Base-by-base conservation (phyloP, 2,888 invertebrate species). In the Rotaria magnacalcarata region DNA sequence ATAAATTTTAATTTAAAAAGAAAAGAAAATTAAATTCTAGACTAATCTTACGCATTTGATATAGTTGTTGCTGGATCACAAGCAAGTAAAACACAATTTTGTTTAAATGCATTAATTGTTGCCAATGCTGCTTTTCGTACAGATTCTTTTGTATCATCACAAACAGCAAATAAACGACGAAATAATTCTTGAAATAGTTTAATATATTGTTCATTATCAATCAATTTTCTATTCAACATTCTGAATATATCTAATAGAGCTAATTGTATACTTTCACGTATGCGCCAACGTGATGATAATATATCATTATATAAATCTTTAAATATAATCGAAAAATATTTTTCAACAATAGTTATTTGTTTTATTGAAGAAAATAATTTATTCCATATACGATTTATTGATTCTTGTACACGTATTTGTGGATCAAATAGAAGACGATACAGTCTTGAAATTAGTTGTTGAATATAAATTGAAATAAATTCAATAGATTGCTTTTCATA, bases 371-470 rank as follows among this genome's bases (percentile, higher is more conserved):
- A 93, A 19, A 97, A 96, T 85, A 97, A 93, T 24, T 95, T 94
- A 88, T 94, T 94, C 97, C 97, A 97, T 89, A 97, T 97, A 89
- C 95, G 94, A 85, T 94, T 93, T 96, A 97, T 97, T 27, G 96
- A 95, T 90, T 94, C 94, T 91, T 96, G 96, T 88, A 96, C 95
- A 90, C 94, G 94, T 56, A 95, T 95, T 87, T 95, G 95, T 21
- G 97, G 96, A 91, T 97, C 96, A 91, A 95, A 97, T 90, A 96
- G 95, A 91, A 95, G 95, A 85, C 95, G 93, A 90, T 94, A 96
- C 47, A 96, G 92, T 85, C 95, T 94, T 24, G 96, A 96, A 84
- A 96, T 94, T 87, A 97, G 96, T 90, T 94, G 94, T 0, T 95
- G 94, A 88, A 96, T 91, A 90, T 95, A 94, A 16, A 94, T 94